Base-by-base conservation (phyloP, 2,888 invertebrate species). In the Drosophila anomalata region DNA sequence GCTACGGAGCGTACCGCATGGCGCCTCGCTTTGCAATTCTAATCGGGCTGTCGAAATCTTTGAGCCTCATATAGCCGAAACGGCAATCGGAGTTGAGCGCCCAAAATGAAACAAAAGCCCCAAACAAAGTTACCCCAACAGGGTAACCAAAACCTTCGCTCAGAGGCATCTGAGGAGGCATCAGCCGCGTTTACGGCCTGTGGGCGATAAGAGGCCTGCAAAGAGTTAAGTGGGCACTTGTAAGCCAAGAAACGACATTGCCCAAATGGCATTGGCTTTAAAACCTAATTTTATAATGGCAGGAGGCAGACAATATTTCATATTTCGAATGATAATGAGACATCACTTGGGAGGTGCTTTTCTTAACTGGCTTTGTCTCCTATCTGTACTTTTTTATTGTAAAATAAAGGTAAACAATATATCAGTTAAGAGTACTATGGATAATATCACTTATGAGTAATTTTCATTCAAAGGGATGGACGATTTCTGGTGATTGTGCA, bases 1-100 rank as follows among this genome's bases (percentile, higher is more conserved):
- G 24, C 54, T 55, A 41, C 20, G 20, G 63, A 56, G 26, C 51
- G 53, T 52, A 47, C 71, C 72, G 63, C 63, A 14, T 60, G 63
- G 47, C 65, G 65, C 54, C 73, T 26, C 63, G 47, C 67, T 71
- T 60, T 75, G 80, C 56, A 79, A 72, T 78, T 81, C 72, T 75
- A 73, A 79, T 82, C 78, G 58, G 41, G 31, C 52, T 62, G 41
- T 56, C 54, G 48, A 78, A 73, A 83, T 83, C 79, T 77, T 74
- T 70, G 74, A 59, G 83, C 74, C 67, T 76, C 80, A 71, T 71
- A 76, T 73, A 86, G 76, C 79, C 39, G 42, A 53, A 63, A 33
- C 51, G 33, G 57, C 62, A 69, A 62, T 55, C 24, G 50, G 60
- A 73, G 69, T 42, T n/a, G 54, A 58, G 47, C 33, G 14, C 22